phyloP scores from a whole-genome alignment of 2,113 vertebrate species.

The Zapus hudsonius region DNA sequence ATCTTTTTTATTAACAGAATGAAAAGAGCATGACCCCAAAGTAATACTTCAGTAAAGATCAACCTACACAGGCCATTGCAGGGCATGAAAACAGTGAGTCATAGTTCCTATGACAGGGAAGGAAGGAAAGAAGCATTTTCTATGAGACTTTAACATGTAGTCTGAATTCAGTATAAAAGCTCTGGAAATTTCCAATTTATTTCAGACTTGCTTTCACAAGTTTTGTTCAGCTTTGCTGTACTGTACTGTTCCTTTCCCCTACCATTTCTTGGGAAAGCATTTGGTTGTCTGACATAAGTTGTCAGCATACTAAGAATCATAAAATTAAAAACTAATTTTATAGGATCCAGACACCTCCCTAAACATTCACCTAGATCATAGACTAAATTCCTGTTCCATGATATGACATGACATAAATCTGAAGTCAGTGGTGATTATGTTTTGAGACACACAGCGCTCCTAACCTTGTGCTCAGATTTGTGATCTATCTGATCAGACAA shows the following conservation, averaged over 20 bases:
- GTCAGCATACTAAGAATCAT: slow-evolving; percentile 14
- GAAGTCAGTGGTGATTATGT: neutral
- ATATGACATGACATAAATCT: neutral
- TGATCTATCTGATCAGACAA: neutral
- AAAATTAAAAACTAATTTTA: slow-evolving; percentile 47
- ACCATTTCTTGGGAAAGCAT: neutral
- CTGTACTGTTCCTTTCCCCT: neutral
- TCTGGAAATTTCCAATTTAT: slow-evolving; percentile 11
- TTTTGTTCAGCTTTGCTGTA: neutral
- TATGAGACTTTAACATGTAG: neutral
- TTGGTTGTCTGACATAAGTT: slow-evolving; percentile 33
- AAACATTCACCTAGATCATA: neutral
- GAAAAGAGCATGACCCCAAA: neutral
- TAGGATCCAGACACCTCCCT: neutral
- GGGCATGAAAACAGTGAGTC: neutral
- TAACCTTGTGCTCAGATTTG: neutral
- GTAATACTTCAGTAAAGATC: neutral
- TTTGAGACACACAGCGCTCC: neutral
- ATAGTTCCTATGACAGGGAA: neutral
- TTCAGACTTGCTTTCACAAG: neutral
- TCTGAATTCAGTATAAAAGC: neutral
- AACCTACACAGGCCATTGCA: neutral
- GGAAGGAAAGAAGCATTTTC: no score
- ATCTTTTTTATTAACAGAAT: neutral
- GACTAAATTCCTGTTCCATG: slow-evolving; percentile 2